A percentile compares a stretch with the other conserved stretches of the same genome.
Evolutionary conservation across 2,888 invertebrate genomes (phyloP).

Genomic region (Conomelus anceps): DNA sequence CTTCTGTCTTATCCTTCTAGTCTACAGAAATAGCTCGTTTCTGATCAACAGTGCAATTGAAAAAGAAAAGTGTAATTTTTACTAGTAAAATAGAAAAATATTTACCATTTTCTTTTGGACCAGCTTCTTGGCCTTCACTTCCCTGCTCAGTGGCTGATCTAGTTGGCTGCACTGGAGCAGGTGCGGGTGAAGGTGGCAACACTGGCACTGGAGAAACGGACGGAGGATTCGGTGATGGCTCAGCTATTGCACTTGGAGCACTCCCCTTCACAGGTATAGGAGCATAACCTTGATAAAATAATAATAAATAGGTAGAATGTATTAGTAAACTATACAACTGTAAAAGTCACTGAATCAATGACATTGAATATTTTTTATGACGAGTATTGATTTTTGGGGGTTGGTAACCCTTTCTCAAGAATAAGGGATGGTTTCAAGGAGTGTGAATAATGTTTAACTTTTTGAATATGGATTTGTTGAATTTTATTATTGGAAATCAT

Average conservation of each 20-base stretch:
- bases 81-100: not conserved
- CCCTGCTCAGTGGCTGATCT: not conserved
- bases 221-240: slow-evolving; percentile 20
- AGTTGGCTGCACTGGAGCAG: slow-evolving; percentile 32
- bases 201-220: slow-evolving; percentile 21
- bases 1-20: too few relatives aligned
- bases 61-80: not conserved
- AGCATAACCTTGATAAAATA: slow-evolving; percentile 29
- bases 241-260: slow-evolving; percentile 31
- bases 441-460: too few relatives aligned
- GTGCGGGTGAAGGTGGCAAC: slow-evolving; percentile 24
- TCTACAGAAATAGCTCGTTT: not conserved
- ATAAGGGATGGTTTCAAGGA: too few relatives aligned
- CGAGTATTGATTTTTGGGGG: too few relatives aligned
- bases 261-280: slow-evolving; percentile 50
- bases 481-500: too few relatives aligned
- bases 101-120: slow-evolving; percentile 21
- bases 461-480: too few relatives aligned
- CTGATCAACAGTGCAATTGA: not conserved
- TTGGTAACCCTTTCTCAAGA: too few relatives aligned
- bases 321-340: too few relatives aligned
- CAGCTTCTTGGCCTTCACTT: slow-evolving; percentile 3
- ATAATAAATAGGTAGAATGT: not conserved
- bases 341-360: too few relatives aligned
- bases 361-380: too few relatives aligned